phyloP scores from a whole-genome alignment of 2,888 invertebrate species.

The Agonopterix heracliana region DNA sequence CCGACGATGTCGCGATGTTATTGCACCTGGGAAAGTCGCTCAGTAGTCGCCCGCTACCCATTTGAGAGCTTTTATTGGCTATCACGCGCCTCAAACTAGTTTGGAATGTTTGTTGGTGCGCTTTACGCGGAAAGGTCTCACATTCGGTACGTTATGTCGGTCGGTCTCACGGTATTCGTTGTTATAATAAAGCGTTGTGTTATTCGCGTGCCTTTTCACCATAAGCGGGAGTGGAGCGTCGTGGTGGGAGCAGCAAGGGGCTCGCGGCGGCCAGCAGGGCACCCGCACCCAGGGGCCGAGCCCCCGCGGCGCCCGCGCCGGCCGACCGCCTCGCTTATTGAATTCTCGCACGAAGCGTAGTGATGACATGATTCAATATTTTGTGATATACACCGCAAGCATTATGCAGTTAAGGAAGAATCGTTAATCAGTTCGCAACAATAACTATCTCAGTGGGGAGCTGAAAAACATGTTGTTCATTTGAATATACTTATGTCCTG shows the following conservation, averaged over 20 bases:
- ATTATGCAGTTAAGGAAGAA: background rate
- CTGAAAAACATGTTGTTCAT: too few species aligned
- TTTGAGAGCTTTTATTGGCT: constrained; percentile 66
- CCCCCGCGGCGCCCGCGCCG: constrained; percentile 44
- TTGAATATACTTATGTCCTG: too few species aligned
- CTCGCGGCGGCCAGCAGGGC: constrained; percentile 24
- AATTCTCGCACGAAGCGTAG: constrained; percentile 57
- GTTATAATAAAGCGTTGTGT: constrained; percentile 33
- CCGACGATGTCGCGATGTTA: constrained; percentile 36
- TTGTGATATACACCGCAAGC: constrained; percentile 13
- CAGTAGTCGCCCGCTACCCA: constrained; percentile 56
- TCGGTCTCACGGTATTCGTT: constrained; percentile 56
- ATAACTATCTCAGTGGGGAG: too few species aligned
- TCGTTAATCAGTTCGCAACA: background rate
- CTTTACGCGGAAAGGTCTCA: constrained; percentile 52
- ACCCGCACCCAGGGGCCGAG: constrained; percentile 51
- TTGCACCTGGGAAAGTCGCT: constrained; percentile 61
- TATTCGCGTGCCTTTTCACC: constrained; percentile 61
- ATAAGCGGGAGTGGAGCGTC: constrained; percentile 47
- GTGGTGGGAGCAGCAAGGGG: constrained; percentile 41
- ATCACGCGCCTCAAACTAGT: constrained; percentile 67
- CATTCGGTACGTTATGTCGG: constrained; percentile 41
- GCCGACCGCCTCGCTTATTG: constrained; percentile 44
- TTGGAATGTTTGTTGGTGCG: constrained; percentile 59
- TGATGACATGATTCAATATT: constrained; percentile 40